A percentile compares a stretch with the other conserved stretches of the same genome.
Conservation (phyloP, 1,140 invertebrate species). For the Arion vulgaris region DNA sequence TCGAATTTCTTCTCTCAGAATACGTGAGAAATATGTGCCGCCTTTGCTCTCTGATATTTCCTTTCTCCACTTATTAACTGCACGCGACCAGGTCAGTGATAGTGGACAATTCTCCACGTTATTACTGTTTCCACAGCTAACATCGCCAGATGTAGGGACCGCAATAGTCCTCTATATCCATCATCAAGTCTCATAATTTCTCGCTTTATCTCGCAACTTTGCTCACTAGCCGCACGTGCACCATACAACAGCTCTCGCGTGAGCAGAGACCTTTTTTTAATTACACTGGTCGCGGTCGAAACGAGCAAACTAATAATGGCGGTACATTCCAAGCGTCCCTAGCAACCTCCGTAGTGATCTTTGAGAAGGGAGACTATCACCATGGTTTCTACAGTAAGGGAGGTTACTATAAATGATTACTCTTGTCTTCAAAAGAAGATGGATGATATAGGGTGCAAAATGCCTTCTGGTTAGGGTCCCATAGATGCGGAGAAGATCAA, state of each 20-base stretch:
- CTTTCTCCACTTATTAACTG: background rate
- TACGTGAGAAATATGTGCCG: no score
- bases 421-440: conserved; percentile 8
- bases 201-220: conserved; percentile 8
- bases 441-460: background rate
- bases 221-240: background rate
- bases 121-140: background rate
- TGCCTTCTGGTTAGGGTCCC: background rate
- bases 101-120: background rate
- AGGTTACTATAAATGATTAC: conserved; percentile 10
- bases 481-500: background rate
- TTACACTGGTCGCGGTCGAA: conserved; percentile 1
- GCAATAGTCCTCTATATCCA: background rate
- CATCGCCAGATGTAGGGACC: background rate
- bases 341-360: background rate
- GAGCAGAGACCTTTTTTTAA: background rate
- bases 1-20: background rate
- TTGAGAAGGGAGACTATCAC: conserved; percentile 8
- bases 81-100: background rate
- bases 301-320: conserved; percentile 12
- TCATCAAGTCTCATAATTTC: background rate
- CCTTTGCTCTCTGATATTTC: background rate
- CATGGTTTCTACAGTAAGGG: background rate
- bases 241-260: background rate
- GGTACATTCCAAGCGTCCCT: background rate